Percentiles rank a stretch among this genome's conserved stretches.
phyloP scores from a whole-genome alignment of 1,140 invertebrate genomes.

The Drosophila setifemur region DNA sequence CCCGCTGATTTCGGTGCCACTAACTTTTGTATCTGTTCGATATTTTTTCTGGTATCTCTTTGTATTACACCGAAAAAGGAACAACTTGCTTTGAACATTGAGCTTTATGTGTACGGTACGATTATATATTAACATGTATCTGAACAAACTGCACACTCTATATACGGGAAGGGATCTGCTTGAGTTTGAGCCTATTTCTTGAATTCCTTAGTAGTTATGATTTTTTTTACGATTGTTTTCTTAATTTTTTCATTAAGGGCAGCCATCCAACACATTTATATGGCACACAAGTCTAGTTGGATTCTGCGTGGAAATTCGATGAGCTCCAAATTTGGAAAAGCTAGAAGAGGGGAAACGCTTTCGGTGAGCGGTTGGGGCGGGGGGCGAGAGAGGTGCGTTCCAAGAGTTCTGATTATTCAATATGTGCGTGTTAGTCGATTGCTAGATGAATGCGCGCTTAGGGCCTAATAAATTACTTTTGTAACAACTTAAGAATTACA shows the following conservation, averaged over 20 bases:
- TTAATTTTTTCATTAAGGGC: conserved; percentile 6
- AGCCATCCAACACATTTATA: conserved; percentile 62
- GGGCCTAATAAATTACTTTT: conserved; percentile 66
- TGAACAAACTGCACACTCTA: conserved; percentile 46
- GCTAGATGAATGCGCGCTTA: conserved; percentile 53
- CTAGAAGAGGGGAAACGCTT: conserved; percentile 22
- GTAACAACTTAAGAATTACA: conserved; percentile 75
- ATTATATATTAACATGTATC: conserved; percentile 55
- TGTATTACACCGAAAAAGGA: conserved; percentile 67
- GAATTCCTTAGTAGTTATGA: background rate
- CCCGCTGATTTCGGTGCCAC: conserved; percentile 27
- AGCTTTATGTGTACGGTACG: conserved; percentile 61
- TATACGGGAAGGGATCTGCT: conserved; percentile 6
- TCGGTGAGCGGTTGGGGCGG: background rate
- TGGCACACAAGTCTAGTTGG: conserved; percentile 76
- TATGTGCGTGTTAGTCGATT: conserved; percentile 45
- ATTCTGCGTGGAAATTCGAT: conserved; percentile 52
- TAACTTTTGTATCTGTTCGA: too few relatives aligned
- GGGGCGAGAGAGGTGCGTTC: conserved; percentile 24
- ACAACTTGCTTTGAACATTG: conserved; percentile 80
- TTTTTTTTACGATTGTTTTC: conserved; percentile 1
- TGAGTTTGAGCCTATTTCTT: conserved; percentile 46
- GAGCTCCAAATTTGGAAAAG: conserved; percentile 45
- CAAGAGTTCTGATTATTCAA: conserved; percentile 18
- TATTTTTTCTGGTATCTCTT: conserved; percentile 10